A percentile compares a stretch with the other conserved stretches of the same genome.
phyloP scores from a whole-genome alignment of 2,888 invertebrate genomes.

The Chesias legatella region DNA sequence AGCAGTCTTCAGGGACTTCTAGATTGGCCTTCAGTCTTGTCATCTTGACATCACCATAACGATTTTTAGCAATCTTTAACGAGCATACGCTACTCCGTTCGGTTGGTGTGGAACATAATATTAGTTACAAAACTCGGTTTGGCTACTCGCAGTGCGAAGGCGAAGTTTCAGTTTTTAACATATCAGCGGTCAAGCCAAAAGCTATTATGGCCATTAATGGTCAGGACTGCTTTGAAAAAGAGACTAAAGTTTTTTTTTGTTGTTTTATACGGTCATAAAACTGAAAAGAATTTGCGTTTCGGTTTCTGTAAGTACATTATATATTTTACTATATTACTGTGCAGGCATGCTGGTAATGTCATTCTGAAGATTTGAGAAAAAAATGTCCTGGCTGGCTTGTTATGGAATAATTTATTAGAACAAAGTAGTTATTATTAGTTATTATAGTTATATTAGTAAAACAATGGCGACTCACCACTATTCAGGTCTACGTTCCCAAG shows the following conservation, averaged over 20 bases:
- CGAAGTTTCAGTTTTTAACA: constrained; percentile 24
- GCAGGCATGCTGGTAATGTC: no score
- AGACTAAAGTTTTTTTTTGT: constrained; percentile 6
- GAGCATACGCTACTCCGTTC: constrained; percentile 1
- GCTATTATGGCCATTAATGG: constrained; percentile 19
- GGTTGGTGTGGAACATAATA: constrained; percentile 11
- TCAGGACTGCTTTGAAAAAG: constrained; percentile 9
- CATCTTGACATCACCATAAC: background rate
- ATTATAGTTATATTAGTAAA: no score
- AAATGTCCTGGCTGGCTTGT: no score
- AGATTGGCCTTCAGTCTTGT: no score
- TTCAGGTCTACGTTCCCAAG: no score
- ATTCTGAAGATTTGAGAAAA: no score
- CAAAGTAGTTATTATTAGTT: no score
- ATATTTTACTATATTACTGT: no score
- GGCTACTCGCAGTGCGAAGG: constrained; percentile 10
- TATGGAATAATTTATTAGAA: no score
- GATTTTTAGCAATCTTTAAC: no score
- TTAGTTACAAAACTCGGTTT: constrained; percentile 20
- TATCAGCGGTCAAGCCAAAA: constrained; percentile 24
- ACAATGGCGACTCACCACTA: no score
- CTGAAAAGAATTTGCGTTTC: constrained; percentile 1
- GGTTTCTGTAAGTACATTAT: background rate
- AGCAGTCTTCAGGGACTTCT: no score
- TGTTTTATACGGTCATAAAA: constrained; percentile 5